Conservation (phyloP, 2,797 vertebrate genomes). For the Coreius guichenoti region DNA sequence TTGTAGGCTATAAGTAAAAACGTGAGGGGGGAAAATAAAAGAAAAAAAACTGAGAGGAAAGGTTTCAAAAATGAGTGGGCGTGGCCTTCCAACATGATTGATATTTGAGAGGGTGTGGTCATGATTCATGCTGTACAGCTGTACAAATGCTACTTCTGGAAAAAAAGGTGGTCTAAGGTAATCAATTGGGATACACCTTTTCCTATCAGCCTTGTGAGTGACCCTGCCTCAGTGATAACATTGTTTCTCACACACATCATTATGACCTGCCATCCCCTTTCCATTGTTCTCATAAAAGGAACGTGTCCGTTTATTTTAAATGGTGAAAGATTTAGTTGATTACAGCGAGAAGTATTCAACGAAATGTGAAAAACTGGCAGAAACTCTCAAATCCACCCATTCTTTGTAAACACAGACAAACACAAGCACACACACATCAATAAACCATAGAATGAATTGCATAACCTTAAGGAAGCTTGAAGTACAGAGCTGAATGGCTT, state of each 20-base stretch:
- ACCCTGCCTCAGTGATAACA: slow-evolving; percentile 63
- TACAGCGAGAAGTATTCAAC: slow-evolving; percentile 63
- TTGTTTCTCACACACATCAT: slow-evolving; percentile 67
- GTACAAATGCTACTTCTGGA: slow-evolving; percentile 15
- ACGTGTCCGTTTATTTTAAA: slow-evolving; percentile 50
- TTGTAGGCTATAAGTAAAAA: neutral
- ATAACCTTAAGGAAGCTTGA: slow-evolving; percentile 8
- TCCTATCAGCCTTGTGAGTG: slow-evolving; percentile 55
- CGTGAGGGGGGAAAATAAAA: neutral
- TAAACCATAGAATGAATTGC: slow-evolving; percentile 21
- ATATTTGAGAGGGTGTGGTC: neutral
- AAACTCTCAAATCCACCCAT: slow-evolving; percentile 7
- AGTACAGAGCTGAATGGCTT: neutral
- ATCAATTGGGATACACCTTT: slow-evolving; percentile 57
- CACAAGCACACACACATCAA: slow-evolving; percentile 28
- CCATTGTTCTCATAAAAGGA: slow-evolving; percentile 62
- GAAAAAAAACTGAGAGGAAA: neutral
- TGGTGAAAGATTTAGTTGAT: slow-evolving; percentile 62
- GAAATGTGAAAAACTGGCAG: slow-evolving; percentile 57
- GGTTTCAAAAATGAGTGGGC: neutral
- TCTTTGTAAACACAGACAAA: slow-evolving; percentile 39
- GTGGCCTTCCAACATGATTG: neutral
- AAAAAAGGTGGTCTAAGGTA: slow-evolving; percentile 31
- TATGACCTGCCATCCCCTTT: slow-evolving; percentile 56
- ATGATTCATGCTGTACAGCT: neutral